These are phyloP conservation scores for Drosophila neutralis DNA, from an alignment of 2,888 invertebrate genomes.

Conservation along the genomic window DNA sequence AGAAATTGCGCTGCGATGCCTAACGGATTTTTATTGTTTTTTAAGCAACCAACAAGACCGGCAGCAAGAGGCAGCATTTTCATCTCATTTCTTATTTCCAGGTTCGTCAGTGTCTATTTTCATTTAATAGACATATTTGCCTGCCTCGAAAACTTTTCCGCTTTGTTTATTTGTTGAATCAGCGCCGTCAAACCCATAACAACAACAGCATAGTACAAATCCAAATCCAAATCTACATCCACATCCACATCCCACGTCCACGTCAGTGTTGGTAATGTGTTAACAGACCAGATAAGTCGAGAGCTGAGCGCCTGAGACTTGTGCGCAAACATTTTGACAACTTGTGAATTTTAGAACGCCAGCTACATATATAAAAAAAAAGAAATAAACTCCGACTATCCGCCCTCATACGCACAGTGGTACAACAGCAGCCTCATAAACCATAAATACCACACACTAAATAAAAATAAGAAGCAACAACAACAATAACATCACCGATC, in stretches of 20 bases:
- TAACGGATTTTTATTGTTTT: conserved; percentile 72
- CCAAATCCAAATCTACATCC: conserved; percentile 4
- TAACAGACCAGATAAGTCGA: conserved; percentile 71
- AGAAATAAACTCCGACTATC: background rate
- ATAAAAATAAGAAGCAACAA: conserved; percentile 41
- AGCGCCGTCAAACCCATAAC: conserved; percentile 71
- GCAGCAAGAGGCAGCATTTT: conserved; percentile 20
- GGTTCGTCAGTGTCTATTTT: conserved; percentile 73
- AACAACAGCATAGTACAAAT: conserved; percentile 22
- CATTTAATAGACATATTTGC: conserved; percentile 75
- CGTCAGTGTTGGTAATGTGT: conserved; percentile 68
- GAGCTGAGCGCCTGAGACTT: conserved; percentile 47
- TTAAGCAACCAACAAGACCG: conserved; percentile 54
- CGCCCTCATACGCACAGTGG: conserved; percentile 45
- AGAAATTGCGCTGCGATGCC: conserved; percentile 52
- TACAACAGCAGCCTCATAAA: conserved; percentile 49
- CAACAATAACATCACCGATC: conserved; percentile 9
- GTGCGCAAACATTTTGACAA: conserved; percentile 80
- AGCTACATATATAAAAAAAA: conserved; percentile 21
- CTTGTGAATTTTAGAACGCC: conserved; percentile 77
- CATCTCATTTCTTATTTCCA: conserved; percentile 27
- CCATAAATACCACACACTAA: conserved; percentile 65
- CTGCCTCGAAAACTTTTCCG: conserved; percentile 53
- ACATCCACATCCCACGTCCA: conserved; percentile 25
- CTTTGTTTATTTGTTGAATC: conserved; percentile 79